Percentiles rank a stretch among this genome's conserved stretches.
Evolutionary conservation across 1,140 invertebrate species (phyloP).

Genomic region (Cydia pomonella): DNA sequence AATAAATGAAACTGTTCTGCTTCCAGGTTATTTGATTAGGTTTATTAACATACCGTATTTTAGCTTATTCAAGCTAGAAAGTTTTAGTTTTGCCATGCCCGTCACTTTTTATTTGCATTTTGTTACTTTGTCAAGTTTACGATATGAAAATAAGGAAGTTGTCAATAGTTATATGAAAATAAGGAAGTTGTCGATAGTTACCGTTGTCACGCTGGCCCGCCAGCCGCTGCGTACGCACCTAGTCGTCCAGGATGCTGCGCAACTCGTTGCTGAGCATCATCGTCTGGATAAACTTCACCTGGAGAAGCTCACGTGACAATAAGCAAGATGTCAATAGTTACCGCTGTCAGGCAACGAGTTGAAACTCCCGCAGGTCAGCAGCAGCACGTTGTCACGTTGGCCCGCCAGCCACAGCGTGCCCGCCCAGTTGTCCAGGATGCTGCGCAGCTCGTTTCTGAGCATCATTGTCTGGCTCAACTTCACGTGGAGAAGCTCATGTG

Average conservation of each 20-base stretch:
- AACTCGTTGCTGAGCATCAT: constrained; percentile 54
- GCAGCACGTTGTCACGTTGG: constrained; percentile 91
- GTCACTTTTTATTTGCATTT: too few relatives aligned
- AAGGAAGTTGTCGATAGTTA: too few relatives aligned
- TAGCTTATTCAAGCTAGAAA: too few relatives aligned
- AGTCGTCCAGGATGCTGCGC: constrained; percentile 86
- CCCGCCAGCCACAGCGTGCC: constrained; percentile 80
- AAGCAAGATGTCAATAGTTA: constrained; percentile 66
- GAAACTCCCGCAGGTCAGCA: constrained; percentile 98
- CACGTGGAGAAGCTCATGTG: constrained; percentile 86
- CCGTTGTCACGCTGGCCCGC: constrained; percentile 81
- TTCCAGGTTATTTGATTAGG: too few relatives aligned
- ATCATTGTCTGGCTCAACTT: constrained; percentile 99
- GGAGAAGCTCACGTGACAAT: neutral
- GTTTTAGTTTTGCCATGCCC: too few relatives aligned
- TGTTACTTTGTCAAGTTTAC: too few relatives aligned
- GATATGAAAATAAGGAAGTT: too few relatives aligned
- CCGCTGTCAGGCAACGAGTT: constrained; percentile 99
- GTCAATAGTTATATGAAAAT: too few relatives aligned
- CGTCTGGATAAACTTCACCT: too few relatives aligned
- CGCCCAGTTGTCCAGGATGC: constrained; percentile 90
- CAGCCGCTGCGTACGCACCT: constrained; percentile 75
- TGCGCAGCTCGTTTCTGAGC: constrained; percentile 95
- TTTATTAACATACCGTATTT: too few relatives aligned
- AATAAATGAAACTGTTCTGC: too few relatives aligned